These are phyloP conservation scores for Porites rus DNA, from an alignment of 92 coral and sea anemone genomes.

Conservation along the genomic window DNA sequence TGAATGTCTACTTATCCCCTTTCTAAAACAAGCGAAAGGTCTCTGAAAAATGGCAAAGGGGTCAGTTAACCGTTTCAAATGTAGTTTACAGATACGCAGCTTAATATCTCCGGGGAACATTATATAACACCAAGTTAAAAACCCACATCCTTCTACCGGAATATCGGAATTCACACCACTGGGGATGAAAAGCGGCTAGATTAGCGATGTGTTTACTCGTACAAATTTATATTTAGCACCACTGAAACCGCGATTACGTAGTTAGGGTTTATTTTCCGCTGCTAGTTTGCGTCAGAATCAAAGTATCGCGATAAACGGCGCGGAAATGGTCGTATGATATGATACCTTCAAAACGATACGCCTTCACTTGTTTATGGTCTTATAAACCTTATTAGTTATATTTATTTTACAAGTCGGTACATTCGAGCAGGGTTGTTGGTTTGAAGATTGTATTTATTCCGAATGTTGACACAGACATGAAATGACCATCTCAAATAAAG, in stretches of 20 bases:
- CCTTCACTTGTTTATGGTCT: background rate
- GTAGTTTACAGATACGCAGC: background rate
- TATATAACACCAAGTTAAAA: conserved; percentile 13
- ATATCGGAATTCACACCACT: conserved; percentile 2
- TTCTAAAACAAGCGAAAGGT: background rate
- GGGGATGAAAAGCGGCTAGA: conserved; percentile 2
- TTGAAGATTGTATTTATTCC: background rate
- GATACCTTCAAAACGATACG: conserved; percentile 15
- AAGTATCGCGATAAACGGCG: background rate
- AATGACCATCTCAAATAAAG: background rate
- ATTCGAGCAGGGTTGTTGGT: background rate
- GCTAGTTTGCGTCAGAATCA: conserved; percentile 8
- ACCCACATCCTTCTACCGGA: background rate
- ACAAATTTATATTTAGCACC: conserved; percentile 21
- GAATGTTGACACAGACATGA: background rate
- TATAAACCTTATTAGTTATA: background rate
- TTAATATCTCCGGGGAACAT: background rate
- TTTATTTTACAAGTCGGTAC: too few relatives aligned
- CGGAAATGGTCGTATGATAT: conserved; percentile 14
- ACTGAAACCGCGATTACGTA: conserved; percentile 30
- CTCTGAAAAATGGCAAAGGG: background rate
- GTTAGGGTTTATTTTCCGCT: conserved; percentile 11
- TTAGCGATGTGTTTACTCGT: conserved; percentile 18
- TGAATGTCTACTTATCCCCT: background rate
- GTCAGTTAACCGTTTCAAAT: background rate